Evolutionary conservation across 2,888 invertebrate genomes (phyloP), one percentile per base, ranked within the genome.

Genomic region (Gryllus longicercus): DNA sequence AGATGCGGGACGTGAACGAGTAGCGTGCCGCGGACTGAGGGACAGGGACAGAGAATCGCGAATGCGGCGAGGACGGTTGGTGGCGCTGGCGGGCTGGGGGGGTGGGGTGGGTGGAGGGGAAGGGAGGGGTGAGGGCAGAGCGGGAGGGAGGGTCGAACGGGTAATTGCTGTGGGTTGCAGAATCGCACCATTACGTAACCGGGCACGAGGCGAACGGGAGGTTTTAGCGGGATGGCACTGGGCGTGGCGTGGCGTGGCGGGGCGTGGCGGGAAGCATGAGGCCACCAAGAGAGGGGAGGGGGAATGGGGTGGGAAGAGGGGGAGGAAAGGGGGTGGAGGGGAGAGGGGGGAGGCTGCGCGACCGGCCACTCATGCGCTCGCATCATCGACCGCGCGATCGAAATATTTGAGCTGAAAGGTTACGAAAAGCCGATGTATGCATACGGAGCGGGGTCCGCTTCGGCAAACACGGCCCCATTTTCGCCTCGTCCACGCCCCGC

Each of bases 381-480:
- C 38, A 38, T 38, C 63, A 63, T 63, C 63, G 63, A 63, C 63
- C 63, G 63, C n/a, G 63, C 63, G 63, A 63, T 63, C 63, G 63
- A 63, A 63, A 63, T 63, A 63, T 63, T 63, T 63, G 63, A 63
- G 63, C n/a, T 63, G 63, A 63, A 63, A 63, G 63, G 63, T 63
- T 63, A 63, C 63, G 63, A 63, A 63, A 38, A 18, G 63, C 63
- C 63, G 14, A 63, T 63, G 63, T 63, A n/a, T 63, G n/a, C n/a
- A n/a, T 63, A 63, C 63, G n/a, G 16, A 63, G 38, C 38, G 38
- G 38, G 5, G 38, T 38, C 38, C 63, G 63, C 63, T 63, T 63
- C 63, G 16, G n/a, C 63, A 63, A 63, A 63, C 63, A 63, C 63
- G 38, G 38, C 38, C 38, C 38, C 38, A 38, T 38, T 38, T 38